A percentile compares a stretch with the other conserved stretches of the same genome.
Evolutionary conservation across 2,888 invertebrate genomes (phyloP).

Genomic region (Lottia scabra): DNA sequence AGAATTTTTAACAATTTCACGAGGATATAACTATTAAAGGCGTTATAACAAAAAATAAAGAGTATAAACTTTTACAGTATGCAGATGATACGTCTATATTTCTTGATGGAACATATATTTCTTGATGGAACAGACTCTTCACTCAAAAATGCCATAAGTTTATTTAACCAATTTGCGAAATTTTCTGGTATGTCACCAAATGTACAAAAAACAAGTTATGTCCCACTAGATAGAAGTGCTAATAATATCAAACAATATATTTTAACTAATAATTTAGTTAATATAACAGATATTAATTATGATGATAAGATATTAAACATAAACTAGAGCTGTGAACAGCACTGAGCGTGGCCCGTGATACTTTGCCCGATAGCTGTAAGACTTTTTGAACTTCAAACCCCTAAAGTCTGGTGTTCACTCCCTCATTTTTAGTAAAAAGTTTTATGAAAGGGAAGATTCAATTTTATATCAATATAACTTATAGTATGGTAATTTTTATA

Average conservation of each 20-base stretch:
- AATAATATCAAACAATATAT: too few relatives aligned
- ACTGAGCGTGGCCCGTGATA: too few relatives aligned
- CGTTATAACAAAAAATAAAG: slow-evolving; percentile 13
- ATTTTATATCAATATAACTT: too few relatives aligned
- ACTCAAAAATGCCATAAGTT: slow-evolving; percentile 3
- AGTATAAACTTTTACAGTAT: slow-evolving; percentile 18
- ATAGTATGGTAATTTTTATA: too few relatives aligned
- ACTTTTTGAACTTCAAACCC: too few relatives aligned
- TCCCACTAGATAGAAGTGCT: not conserved
- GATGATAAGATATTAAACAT: slow-evolving; percentile 3
- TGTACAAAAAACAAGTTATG: not conserved
- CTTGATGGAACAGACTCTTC: slow-evolving; percentile 13
- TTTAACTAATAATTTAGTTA: not conserved
- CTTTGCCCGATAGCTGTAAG: too few relatives aligned
- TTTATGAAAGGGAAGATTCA: too few relatives aligned
- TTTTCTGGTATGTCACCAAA: not conserved
- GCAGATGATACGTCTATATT: slow-evolving; percentile 19
- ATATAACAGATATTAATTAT: slow-evolving; percentile 11
- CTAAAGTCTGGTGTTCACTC: too few relatives aligned
- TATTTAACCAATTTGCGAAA: not conserved
- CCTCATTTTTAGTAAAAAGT: too few relatives aligned
- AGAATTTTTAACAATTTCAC: not conserved
- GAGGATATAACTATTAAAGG: slow-evolving; percentile 14
- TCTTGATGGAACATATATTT: slow-evolving; percentile 15
- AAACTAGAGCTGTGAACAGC: too few relatives aligned